Conservation (phyloP, 2,797 vertebrate genomes). For the Coranthus polyacanthus region DNA sequence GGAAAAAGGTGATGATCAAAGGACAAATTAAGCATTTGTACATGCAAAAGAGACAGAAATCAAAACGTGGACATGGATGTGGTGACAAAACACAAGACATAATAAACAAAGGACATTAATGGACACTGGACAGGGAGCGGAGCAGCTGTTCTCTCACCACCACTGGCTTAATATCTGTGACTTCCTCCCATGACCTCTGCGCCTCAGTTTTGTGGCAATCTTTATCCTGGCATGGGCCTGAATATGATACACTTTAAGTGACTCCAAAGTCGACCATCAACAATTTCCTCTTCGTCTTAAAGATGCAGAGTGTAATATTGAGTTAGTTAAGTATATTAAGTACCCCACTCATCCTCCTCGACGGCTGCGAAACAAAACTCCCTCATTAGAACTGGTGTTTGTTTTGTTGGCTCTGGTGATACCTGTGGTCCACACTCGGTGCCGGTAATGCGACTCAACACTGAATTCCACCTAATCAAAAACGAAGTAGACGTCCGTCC, state of each 20-base stretch:
- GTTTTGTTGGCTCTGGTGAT: too few relatives aligned
- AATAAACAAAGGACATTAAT: conserved; percentile 29
- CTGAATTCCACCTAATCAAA: too few relatives aligned
- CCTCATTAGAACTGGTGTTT: too few relatives aligned
- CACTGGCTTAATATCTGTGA: conserved; percentile 30
- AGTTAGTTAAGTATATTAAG: too few relatives aligned
- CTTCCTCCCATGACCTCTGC: conserved; percentile 43
- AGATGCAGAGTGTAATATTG: too few relatives aligned
- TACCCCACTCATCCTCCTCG: too few relatives aligned
- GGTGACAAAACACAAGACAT: conserved; percentile 11
- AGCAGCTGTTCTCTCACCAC: conserved; percentile 47
- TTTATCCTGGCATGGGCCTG: conserved; percentile 19
- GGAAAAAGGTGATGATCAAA: too few relatives aligned
- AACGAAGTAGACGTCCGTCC: too few relatives aligned
- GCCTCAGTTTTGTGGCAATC: conserved; percentile 25
- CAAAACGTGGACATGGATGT: conserved; percentile 13
- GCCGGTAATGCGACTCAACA: too few relatives aligned
- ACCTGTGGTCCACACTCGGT: too few relatives aligned
- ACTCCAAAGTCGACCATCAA: conserved; percentile 22
- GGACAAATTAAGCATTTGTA: too few relatives aligned
- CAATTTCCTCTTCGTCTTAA: neutral
- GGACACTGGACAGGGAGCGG: conserved; percentile 35
- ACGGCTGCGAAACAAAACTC: too few relatives aligned
- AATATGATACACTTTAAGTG: conserved; percentile 18
- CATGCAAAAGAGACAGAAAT: neutral